phyloP scores from a whole-genome alignment of 2,888 invertebrate genomes.

The Parascotia fuliginaria region DNA sequence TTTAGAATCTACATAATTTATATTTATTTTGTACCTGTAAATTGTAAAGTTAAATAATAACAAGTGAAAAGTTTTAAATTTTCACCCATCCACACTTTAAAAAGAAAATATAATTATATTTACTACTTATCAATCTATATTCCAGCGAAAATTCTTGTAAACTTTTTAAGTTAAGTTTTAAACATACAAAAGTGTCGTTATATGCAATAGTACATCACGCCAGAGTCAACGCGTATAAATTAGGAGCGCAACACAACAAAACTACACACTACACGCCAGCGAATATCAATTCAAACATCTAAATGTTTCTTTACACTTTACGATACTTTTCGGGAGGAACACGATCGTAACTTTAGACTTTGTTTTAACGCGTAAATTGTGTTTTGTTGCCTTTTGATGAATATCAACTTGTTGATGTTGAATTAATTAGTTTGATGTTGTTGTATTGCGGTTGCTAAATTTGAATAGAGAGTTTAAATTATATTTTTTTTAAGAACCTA shows the following conservation, averaged over 20 bases:
- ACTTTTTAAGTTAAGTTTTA: conserved; percentile 41
- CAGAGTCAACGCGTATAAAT: conserved; percentile 79
- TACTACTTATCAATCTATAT: no score
- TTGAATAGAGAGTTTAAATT: no score
- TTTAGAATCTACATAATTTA: no score
- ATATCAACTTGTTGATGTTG: neutral
- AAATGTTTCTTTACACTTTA: conserved; percentile 58
- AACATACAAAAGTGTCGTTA: conserved; percentile 50
- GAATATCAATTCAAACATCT: conserved; percentile 76
- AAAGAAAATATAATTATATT: no score
- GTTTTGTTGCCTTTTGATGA: conserved; percentile 4
- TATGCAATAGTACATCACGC: conserved; percentile 70
- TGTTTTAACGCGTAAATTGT: conserved; percentile 4
- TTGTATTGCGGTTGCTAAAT: neutral
- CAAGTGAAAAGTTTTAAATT: no score
- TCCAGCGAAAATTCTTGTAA: no score
- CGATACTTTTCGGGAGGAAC: conserved; percentile 40
- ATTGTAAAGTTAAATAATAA: no score
- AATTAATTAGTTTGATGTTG: conserved; percentile 3
- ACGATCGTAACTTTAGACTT: conserved; percentile 8
- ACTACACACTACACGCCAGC: conserved; percentile 68
- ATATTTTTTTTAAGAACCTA: no score
- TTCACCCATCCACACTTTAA: no score
- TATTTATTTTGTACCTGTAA: no score
- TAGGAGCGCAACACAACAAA: conserved; percentile 74